Evolutionary conservation across 2,797 vertebrate genomes (phyloP).

Genomic region (Coluber constrictor): DNA sequence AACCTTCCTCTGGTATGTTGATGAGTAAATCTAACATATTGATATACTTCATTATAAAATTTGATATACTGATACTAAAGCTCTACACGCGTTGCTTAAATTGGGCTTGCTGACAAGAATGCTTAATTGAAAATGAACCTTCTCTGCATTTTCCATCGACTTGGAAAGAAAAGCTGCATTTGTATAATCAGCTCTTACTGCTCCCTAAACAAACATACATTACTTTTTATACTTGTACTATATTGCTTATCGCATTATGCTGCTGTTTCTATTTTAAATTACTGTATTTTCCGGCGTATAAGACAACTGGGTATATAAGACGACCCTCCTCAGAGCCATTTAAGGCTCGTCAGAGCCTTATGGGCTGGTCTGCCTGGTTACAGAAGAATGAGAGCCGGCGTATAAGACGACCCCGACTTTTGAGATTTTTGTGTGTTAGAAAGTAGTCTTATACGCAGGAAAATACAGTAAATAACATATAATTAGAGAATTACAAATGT

Average conservation of each 20-base stretch:
- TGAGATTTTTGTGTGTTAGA: too few species aligned
- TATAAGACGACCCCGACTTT: too few species aligned
- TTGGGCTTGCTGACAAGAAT: neutral
- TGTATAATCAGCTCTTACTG: neutral
- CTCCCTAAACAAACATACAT: neutral
- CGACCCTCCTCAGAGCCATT: too few species aligned
- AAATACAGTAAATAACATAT: neutral
- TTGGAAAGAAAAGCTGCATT: neutral
- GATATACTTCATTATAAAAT: neutral
- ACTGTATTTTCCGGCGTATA: too few species aligned
- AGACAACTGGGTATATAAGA: too few species aligned
- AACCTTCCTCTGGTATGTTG: neutral
- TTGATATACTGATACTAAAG: neutral
- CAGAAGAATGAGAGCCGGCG: too few species aligned
- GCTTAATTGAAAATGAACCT: neutral
- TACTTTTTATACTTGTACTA: neutral
- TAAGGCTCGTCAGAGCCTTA: too few species aligned
- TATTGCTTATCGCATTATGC: neutral
- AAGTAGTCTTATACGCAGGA: too few species aligned
- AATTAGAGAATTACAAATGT: neutral
- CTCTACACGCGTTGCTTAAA: neutral
- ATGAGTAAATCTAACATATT: neutral
- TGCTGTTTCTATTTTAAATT: neutral
- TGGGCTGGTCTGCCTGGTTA: too few species aligned
- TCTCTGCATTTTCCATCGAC: neutral